Percentiles rank a stretch among this genome's conserved stretches.
phyloP scores from a whole-genome alignment of 1,140 invertebrate species.

The Drosophila auraria region DNA sequence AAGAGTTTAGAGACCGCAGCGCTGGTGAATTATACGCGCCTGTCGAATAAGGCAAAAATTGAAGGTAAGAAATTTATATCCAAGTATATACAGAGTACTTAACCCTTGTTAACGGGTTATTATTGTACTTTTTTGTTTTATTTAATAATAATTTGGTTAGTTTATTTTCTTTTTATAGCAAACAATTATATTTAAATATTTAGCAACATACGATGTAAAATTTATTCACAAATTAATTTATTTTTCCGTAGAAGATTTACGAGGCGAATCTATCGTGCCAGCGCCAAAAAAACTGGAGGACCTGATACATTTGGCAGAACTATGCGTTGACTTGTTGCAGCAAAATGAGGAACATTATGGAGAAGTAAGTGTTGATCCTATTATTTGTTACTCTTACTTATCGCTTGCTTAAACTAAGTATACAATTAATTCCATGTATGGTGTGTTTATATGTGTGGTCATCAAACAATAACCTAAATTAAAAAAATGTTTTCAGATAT shows the following conservation, averaged over 20 bases:
- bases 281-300: slow-evolving; percentile 97
- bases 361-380: slow-evolving; percentile 91
- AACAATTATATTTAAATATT: too few species aligned
- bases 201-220: background rate
- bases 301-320: slow-evolving; percentile 97
- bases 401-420: slow-evolving; percentile 16
- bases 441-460: slow-evolving; percentile 1
- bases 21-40: slow-evolving; percentile 97
- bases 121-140: slow-evolving; percentile 9
- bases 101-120: background rate
- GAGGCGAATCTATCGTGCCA: slow-evolving; percentile 92
- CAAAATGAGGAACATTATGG: slow-evolving; percentile 99
- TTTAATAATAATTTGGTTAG: background rate
- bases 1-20: slow-evolving; percentile 99
- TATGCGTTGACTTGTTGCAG: slow-evolving; percentile 99
- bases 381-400: background rate
- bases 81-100: too few species aligned
- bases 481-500: background rate
- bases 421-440: background rate
- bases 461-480: background rate
- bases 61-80: slow-evolving; percentile 89
- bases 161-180: too few species aligned
- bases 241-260: slow-evolving; percentile 89
- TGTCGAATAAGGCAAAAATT: slow-evolving; percentile 98
- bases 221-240: background rate